Percentiles rank a stretch among this genome's conserved stretches.
phyloP scores from a whole-genome alignment of 2,888 invertebrate species.

The Chalcis sispes region DNA sequence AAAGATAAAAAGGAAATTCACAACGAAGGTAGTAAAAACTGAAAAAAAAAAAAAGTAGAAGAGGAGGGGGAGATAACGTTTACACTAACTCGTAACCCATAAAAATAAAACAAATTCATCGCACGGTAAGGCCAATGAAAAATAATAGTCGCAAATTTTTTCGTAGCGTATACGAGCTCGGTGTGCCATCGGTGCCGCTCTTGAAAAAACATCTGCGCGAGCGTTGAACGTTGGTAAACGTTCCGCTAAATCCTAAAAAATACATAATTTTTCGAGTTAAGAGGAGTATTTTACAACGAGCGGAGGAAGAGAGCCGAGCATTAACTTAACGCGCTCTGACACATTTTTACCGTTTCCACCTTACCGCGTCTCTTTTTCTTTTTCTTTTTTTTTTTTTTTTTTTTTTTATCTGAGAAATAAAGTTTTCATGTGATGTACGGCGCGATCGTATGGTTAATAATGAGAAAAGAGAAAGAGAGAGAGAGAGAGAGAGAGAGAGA shows the following conservation, averaged over 20 bases:
- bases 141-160: not conserved
- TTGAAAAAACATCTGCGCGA: no score
- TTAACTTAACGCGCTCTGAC: not conserved
- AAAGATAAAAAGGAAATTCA: no score
- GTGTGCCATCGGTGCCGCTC: no score
- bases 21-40: no score
- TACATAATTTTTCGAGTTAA: slow-evolving; percentile 11
- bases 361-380: not conserved
- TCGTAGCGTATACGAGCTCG: not conserved
- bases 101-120: not conserved
- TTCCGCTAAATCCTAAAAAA: slow-evolving; percentile 19
- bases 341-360: slow-evolving; percentile 9
- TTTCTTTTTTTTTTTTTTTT: no score
- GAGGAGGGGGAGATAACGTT: no score
- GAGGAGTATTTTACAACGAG: slow-evolving; percentile 38
- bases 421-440: not conserved
- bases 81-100: no score
- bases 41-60: no score
- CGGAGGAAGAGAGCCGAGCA: no score
- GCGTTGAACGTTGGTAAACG: not conserved
- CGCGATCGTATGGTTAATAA: no score
- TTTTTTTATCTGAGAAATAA: not conserved
- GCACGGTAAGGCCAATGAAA: not conserved
- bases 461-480: not conserved
- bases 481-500: not conserved